Conservation (phyloP, 1,140 invertebrate species). For the Trissolcus basalis region DNA sequence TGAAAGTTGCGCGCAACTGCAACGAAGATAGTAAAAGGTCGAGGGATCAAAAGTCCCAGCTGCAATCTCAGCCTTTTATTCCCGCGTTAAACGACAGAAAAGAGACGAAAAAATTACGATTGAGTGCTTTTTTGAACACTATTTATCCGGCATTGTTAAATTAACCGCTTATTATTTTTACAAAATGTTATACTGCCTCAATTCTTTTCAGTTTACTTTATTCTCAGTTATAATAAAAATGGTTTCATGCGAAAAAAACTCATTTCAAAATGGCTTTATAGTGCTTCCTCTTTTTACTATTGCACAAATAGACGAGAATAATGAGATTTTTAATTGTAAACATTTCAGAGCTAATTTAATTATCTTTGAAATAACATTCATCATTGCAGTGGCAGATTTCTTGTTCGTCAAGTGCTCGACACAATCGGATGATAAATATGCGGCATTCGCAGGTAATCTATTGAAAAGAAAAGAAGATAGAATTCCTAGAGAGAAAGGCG, state of each 20-base stretch:
- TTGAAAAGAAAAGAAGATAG: conserved; percentile 58
- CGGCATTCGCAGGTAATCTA: conserved; percentile 38
- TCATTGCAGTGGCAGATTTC: conserved; percentile 27
- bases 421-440: conserved; percentile 38
- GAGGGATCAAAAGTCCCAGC: conserved; percentile 54
- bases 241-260: conserved; percentile 53
- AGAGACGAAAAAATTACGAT: conserved; percentile 48
- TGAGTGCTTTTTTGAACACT: conserved; percentile 45
- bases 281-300: no score
- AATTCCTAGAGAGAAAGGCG: conserved; percentile 60
- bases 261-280: conserved; percentile 81
- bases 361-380: conserved; percentile 28
- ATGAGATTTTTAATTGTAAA: not conserved
- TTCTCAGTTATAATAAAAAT: not conserved
- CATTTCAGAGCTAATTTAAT: conserved; percentile 2
- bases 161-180: conserved; percentile 26
- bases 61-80: conserved; percentile 55
- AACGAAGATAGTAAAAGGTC: conserved; percentile 53
- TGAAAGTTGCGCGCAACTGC: conserved; percentile 57
- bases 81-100: conserved; percentile 57
- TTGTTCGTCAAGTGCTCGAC: conserved; percentile 31
- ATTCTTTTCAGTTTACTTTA: not conserved
- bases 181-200: not conserved
- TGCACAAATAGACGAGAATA: no score
- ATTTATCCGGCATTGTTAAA: conserved; percentile 50